These are phyloP conservation scores for Drosophila melanogaster DNA, from an alignment of 1,140 invertebrate genomes.

Conservation along the genomic window DNA sequence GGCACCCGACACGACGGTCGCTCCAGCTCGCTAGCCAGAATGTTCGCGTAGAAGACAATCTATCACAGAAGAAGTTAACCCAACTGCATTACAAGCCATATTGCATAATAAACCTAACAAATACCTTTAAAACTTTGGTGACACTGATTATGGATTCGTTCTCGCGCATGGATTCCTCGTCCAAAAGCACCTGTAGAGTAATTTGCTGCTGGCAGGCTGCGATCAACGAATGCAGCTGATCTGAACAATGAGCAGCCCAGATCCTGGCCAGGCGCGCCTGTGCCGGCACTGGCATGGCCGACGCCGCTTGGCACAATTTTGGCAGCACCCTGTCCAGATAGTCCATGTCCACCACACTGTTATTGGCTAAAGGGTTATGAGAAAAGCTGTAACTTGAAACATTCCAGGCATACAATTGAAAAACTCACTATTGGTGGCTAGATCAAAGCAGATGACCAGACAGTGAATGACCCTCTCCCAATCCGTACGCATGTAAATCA, in stretches of 20 bases:
- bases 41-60: conserved; percentile 95
- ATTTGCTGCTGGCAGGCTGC: conserved; percentile 95
- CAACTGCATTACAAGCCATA: background rate
- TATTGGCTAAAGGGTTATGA: conserved; percentile 44
- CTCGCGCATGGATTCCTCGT: conserved; percentile 92
- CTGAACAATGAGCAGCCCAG: conserved; percentile 90
- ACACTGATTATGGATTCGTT: conserved; percentile 92
- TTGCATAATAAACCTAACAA: background rate
- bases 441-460: conserved; percentile 95
- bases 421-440: conserved; percentile 89
- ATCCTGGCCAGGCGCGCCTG: conserved; percentile 92
- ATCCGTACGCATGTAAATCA: conserved; percentile 67
- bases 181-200: conserved; percentile 91
- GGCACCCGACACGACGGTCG: conserved; percentile 76
- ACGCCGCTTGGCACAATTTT: conserved; percentile 91
- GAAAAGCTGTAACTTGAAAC: background rate
- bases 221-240: conserved; percentile 90
- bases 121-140: conserved; percentile 92
- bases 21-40: conserved; percentile 92
- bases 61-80: conserved; percentile 84
- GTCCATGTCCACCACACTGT: conserved; percentile 87
- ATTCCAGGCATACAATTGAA: background rate
- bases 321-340: conserved; percentile 93
- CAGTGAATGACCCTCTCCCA: conserved; percentile 88
- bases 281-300: conserved; percentile 89